Conservation (phyloP, 2,888 invertebrate species). For the Sarcophaga rosellei region DNA sequence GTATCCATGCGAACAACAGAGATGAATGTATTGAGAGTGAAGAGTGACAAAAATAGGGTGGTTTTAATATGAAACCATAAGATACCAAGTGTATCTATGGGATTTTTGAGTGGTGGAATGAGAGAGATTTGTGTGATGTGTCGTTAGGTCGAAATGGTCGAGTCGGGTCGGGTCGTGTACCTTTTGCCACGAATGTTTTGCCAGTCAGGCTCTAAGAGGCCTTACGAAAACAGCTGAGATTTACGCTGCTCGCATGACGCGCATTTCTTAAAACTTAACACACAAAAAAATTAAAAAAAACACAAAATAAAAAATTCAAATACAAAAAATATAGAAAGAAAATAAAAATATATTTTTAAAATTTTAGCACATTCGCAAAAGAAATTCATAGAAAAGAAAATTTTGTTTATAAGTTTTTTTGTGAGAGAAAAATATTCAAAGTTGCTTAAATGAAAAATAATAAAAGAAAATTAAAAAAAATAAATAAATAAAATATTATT, state of each 20-base stretch:
- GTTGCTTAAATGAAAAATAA: slow-evolving; percentile 5
- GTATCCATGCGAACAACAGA: slow-evolving; percentile 35
- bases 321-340: slow-evolving; percentile 42
- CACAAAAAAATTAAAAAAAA: slow-evolving; percentile 37
- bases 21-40: slow-evolving; percentile 43
- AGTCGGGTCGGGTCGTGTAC: slow-evolving; percentile 83
- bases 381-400: slow-evolving; percentile 24
- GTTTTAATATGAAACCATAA: slow-evolving; percentile 59
- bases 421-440: slow-evolving; percentile 32
- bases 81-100: slow-evolving; percentile 62
- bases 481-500: background rate
- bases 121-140: slow-evolving; percentile 81
- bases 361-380: slow-evolving; percentile 33
- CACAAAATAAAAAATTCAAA: slow-evolving; percentile 42
- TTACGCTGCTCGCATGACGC: slow-evolving; percentile 80
- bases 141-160: slow-evolving; percentile 82
- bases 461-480: slow-evolving; percentile 14
- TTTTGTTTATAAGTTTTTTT: slow-evolving; percentile 15
- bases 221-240: slow-evolving; percentile 82
- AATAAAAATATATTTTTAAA: slow-evolving; percentile 40
- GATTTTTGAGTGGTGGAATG: slow-evolving; percentile 77
- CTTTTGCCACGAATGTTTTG: slow-evolving; percentile 82
- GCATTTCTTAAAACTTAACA: slow-evolving; percentile 73
- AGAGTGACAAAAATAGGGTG: slow-evolving; percentile 57
- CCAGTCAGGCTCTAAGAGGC: slow-evolving; percentile 82